phyloP scores from a whole-genome alignment of 1,140 invertebrate species.

The Drosophila guanche region DNA sequence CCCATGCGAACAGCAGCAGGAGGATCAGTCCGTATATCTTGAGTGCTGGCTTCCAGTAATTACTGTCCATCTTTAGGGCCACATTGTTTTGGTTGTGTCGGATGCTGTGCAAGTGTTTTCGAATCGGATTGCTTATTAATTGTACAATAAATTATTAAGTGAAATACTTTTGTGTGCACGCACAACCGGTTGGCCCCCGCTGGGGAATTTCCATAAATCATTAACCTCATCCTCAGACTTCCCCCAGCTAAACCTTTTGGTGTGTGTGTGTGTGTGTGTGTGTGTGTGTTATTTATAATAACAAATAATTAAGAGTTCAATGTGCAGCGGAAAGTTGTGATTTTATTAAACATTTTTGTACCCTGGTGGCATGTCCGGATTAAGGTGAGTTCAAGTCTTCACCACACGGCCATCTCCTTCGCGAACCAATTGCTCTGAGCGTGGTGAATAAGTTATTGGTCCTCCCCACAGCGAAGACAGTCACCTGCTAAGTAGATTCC shows the following conservation, averaged over 20 bases:
- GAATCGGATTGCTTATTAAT: not conserved
- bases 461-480: no score
- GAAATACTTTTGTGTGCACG: not conserved
- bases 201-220: conserved; percentile 34
- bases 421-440: no score
- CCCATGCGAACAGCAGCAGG: conserved; percentile 36
- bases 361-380: conserved; percentile 1
- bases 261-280: no score
- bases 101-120: conserved; percentile 17
- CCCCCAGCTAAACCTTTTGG: not conserved
- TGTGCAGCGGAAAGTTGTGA: conserved; percentile 31
- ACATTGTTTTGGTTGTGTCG: conserved; percentile 48
- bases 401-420: no score
- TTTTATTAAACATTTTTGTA: conserved; percentile 23
- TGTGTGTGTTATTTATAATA: conserved; percentile 5
- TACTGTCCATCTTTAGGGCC: conserved; percentile 56
- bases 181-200: conserved; percentile 19
- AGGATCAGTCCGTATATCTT: conserved; percentile 34
- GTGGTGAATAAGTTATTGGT: no score
- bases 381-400: not conserved
- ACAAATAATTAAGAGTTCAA: conserved; percentile 30
- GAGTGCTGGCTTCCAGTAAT: conserved; percentile 26
- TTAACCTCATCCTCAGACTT: conserved; percentile 25
- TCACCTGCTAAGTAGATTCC: no score
- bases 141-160: conserved; percentile 23